phyloP scores from a whole-genome alignment of 2,797 vertebrate genomes.

The Potorous gilbertii region DNA sequence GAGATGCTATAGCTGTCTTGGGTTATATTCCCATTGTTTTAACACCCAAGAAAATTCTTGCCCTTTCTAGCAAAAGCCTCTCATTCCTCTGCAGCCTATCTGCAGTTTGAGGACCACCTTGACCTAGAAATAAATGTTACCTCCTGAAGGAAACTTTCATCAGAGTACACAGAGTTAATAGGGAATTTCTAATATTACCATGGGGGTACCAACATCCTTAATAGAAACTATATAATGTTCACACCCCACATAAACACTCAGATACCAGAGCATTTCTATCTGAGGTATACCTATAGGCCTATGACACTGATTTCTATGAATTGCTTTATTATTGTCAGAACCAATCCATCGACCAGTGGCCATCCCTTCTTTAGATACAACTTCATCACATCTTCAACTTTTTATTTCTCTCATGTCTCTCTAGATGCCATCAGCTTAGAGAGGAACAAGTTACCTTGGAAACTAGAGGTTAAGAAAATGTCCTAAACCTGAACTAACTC shows the following conservation, averaged over 20 bases:
- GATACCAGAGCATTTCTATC: neutral
- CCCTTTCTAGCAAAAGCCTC: constrained; percentile 11
- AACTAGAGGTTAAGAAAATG: constrained; percentile 65
- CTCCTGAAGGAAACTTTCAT: constrained; percentile 14
- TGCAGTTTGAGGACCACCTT: constrained; percentile 9
- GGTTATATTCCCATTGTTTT: neutral
- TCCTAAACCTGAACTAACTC: constrained; percentile 33
- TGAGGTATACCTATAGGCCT: constrained; percentile 23
- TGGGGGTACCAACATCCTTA: constrained; percentile 6
- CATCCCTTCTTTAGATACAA: constrained; percentile 52
- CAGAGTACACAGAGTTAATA: constrained; percentile 32
- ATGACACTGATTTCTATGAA: constrained; percentile 74
- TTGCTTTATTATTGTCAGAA: constrained; percentile 66
- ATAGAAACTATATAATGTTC: constrained; percentile 28
- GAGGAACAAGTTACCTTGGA: constrained; percentile 73
- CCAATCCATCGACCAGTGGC: constrained; percentile 65
- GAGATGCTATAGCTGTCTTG: neutral
- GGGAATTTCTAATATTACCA: constrained; percentile 24
- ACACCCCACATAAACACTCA: neutral
- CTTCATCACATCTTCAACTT: constrained; percentile 65
- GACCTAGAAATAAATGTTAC: constrained; percentile 1
- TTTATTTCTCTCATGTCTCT: constrained; percentile 49
- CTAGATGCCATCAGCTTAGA: constrained; percentile 50
- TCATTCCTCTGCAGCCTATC: neutral
- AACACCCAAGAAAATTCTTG: neutral